Percentiles rank a stretch among this genome's conserved stretches.
Conservation (phyloP, 2,888 invertebrate genomes). For the Galerucella calmariensis region DNA sequence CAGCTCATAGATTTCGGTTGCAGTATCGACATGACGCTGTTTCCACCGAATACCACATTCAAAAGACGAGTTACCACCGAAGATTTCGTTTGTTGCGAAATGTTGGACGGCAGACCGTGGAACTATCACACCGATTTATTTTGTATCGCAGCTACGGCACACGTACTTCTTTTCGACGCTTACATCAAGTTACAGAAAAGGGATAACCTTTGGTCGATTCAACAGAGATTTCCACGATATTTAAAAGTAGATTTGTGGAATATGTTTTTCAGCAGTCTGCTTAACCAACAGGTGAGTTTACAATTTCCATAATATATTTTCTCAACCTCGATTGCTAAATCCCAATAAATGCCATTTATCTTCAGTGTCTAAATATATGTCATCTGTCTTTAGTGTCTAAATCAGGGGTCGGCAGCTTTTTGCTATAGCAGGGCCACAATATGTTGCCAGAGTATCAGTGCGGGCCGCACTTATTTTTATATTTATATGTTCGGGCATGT, state of each 20-base stretch:
- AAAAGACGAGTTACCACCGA: slow-evolving; percentile 73
- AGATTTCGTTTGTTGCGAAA: slow-evolving; percentile 87
- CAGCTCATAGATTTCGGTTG: slow-evolving; percentile 95
- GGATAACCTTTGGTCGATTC: slow-evolving; percentile 60
- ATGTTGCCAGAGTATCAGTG: too few relatives aligned
- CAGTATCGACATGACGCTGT: slow-evolving; percentile 90
- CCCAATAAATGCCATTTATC: too few relatives aligned
- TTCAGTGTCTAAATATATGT: too few relatives aligned
- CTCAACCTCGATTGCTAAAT: too few relatives aligned
- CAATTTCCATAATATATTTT: neutral
- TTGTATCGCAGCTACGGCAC: slow-evolving; percentile 88
- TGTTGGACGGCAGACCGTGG: slow-evolving; percentile 92
- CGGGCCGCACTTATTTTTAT: too few relatives aligned
- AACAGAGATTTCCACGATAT: slow-evolving; percentile 59
- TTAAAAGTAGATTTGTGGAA: slow-evolving; percentile 81
- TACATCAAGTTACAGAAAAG: slow-evolving; percentile 78
- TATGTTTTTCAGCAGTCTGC: slow-evolving; percentile 79
- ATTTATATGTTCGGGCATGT: too few relatives aligned
- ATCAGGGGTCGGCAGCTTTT: too few relatives aligned
- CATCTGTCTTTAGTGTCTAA: too few relatives aligned
- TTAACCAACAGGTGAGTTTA: slow-evolving; percentile 70
- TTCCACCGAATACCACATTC: slow-evolving; percentile 76
- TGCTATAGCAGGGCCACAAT: too few relatives aligned
- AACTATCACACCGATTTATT: slow-evolving; percentile 94
- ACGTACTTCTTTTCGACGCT: slow-evolving; percentile 86